phyloP scores from a whole-genome alignment of 1,140 invertebrate species.

The Leptonema lineaticorne region DNA sequence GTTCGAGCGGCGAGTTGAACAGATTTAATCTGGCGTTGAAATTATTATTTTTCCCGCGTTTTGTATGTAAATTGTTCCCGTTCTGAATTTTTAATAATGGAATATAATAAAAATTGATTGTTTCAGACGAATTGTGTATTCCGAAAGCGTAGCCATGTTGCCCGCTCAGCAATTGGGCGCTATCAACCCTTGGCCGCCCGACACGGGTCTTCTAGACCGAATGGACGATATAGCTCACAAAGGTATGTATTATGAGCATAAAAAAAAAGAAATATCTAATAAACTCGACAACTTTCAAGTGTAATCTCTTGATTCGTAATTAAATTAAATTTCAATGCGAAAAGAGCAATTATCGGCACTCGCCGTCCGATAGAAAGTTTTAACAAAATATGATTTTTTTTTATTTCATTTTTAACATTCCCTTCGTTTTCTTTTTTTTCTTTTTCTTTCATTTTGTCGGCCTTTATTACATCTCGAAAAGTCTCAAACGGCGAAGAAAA shows the following conservation, averaged over 20 bases:
- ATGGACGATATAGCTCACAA: constrained; percentile 58
- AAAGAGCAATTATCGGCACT: background rate
- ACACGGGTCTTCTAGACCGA: constrained; percentile 50
- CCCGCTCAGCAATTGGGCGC: constrained; percentile 56
- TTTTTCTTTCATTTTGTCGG: background rate
- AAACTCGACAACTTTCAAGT: background rate
- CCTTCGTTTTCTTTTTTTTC: background rate
- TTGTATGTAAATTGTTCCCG: no score
- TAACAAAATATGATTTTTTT: background rate
- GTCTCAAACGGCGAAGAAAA: background rate
- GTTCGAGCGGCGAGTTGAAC: background rate
- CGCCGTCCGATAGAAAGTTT: background rate
- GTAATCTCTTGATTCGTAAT: background rate
- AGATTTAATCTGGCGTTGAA: no score
- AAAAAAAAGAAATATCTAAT: no score
- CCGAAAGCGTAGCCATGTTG: constrained; percentile 46
- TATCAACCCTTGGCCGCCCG: constrained; percentile 56
- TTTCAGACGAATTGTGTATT: constrained; percentile 38
- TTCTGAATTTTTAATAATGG: no score
- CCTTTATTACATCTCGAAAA: no score
- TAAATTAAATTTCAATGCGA: background rate
- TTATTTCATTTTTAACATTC: background rate
- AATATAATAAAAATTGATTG: no score
- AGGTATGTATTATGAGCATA: no score
- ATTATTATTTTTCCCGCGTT: no score